Base-by-base conservation (phyloP, 2,888 invertebrate genomes). In the Cancer borealis region DNA sequence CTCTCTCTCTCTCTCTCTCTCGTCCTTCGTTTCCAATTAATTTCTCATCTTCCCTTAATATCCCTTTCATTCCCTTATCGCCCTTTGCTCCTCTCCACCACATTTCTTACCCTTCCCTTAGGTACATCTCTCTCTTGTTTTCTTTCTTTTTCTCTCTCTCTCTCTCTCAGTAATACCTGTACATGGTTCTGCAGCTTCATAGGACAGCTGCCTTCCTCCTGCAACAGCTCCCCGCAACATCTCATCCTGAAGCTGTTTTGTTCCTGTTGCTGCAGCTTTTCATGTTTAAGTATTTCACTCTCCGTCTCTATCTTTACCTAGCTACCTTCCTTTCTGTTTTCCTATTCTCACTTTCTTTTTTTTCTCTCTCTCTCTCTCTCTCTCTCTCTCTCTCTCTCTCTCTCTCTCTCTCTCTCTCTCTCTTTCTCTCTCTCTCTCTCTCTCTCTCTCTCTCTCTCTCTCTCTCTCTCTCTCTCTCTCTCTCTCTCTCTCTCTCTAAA, bases 1-100 rank as follows among this genome's bases (percentile, higher is more conserved):
- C 91, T 88, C 88, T 88, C 88, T 88, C 73, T 91, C 91, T 91
- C 91, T 91, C 91, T 91, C 91, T 91, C 91, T 91, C 91, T 91
- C 91, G 30, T 60, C 91, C 54, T 54, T 54, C 14, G 54, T 54
- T 14, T 54, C 54, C 8, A 54, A 54, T 54, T 54, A 39, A 39
- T 39, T 39, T 39, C 39, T 39, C 39, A 39, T 39, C 39, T 39
- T 39, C 39, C 39, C 39, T 39, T 39, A 39, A 39, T 39, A 39
- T 39, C 39, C 39, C 39, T 39, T 39, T 39, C 39, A 39, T 39
- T 39, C 39, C 39, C 39, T 39, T 39, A 39, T 2, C 39, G 39
- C 39, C 39, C 39, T 39, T 39, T 39, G 39, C 39, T 39, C 39
- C 84, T 84, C 90, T 54, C 90, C 39, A 39, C 39, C 39, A 39